These are phyloP conservation scores for Montipora efflorescens DNA, from an alignment of 64 coral and sea anemone genomes.

Conservation along the genomic window DNA sequence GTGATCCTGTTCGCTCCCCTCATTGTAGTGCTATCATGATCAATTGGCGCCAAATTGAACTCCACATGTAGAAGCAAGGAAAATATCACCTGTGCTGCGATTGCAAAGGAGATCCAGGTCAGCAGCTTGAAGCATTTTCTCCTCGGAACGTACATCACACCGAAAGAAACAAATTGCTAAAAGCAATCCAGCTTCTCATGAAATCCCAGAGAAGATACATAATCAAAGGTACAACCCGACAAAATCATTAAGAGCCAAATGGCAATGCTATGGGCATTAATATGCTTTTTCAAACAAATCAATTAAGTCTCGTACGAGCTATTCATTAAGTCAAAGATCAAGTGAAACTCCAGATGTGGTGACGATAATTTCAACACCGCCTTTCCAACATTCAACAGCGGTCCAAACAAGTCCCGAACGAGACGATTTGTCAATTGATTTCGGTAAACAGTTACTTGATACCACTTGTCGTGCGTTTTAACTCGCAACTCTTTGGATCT, in stretches of 20 bases:
- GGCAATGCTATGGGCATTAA: conserved; percentile 13
- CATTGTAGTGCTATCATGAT: not conserved
- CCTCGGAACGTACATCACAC: conserved; percentile 1
- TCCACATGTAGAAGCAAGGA: conserved; percentile 32
- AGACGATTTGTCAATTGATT: not conserved
- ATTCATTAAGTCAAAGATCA: conserved; percentile 55
- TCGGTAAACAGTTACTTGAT: conserved; percentile 25
- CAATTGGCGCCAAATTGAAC: conserved; percentile 53
- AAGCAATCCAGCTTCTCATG: not conserved
- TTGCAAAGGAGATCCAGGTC: conserved; percentile 17
- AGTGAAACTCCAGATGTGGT: not conserved
- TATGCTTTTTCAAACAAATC: conserved; percentile 2
- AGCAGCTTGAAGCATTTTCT: conserved; percentile 52
- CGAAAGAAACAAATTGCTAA: not conserved
- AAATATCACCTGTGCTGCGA: conserved; percentile 33
- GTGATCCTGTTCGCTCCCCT: not conserved
- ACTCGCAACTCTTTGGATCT: not conserved
- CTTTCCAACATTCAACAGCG: conserved; percentile 2
- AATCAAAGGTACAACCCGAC: not conserved
- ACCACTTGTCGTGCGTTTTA: not conserved
- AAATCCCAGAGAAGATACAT: not conserved
- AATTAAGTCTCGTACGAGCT: conserved; percentile 16
- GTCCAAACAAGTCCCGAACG: not conserved
- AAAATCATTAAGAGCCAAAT: conserved; percentile 35
- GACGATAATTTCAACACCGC: conserved; percentile 40